A percentile compares a stretch with the other conserved stretches of the same genome.
Evolutionary conservation across 2,113 vertebrate genomes (phyloP).

Genomic region (Nothocercus julius): DNA sequence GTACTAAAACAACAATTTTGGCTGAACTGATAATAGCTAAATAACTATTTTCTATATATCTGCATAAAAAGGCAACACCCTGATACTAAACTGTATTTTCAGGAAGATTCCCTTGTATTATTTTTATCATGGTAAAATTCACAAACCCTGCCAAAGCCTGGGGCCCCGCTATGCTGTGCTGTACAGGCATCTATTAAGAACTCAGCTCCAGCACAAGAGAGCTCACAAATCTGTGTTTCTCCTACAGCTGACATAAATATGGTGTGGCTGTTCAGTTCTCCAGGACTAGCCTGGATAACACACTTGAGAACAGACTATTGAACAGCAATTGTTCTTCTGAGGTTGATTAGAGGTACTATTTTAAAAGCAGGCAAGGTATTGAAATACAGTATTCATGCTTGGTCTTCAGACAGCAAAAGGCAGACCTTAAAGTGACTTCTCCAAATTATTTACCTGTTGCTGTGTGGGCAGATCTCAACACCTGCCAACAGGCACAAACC

Average conservation of each 20-base stretch:
- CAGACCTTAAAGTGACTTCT: background rate
- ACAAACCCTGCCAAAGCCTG: background rate
- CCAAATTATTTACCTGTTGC: background rate
- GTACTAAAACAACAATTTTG: background rate
- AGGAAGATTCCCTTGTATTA: slow-evolving; percentile 17
- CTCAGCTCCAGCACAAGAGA: slow-evolving; percentile 1
- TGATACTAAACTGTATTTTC: slow-evolving; percentile 14
- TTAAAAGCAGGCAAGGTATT: background rate
- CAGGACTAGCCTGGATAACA: slow-evolving; percentile 9
- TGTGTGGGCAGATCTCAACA: background rate
- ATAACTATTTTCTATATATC: background rate
- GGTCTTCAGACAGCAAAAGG: background rate
- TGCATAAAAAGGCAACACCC: slow-evolving; percentile 26
- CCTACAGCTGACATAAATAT: slow-evolving; percentile 30
- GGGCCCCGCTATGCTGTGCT: slow-evolving; percentile 18
- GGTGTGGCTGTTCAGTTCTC: slow-evolving; percentile 3
- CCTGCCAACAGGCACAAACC: background rate
- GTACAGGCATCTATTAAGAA: slow-evolving; percentile 25
- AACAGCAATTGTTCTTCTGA: background rate
- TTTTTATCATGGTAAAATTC: slow-evolving; percentile 42
- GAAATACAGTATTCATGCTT: background rate
- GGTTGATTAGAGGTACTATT: background rate
- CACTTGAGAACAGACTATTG: background rate
- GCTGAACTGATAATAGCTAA: slow-evolving; percentile 4
- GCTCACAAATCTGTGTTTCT: slow-evolving; percentile 38